A percentile compares a stretch with the other conserved stretches of the same genome.
Evolutionary conservation across 2,113 vertebrate genomes (phyloP).

Genomic region (Mustela nigripes): DNA sequence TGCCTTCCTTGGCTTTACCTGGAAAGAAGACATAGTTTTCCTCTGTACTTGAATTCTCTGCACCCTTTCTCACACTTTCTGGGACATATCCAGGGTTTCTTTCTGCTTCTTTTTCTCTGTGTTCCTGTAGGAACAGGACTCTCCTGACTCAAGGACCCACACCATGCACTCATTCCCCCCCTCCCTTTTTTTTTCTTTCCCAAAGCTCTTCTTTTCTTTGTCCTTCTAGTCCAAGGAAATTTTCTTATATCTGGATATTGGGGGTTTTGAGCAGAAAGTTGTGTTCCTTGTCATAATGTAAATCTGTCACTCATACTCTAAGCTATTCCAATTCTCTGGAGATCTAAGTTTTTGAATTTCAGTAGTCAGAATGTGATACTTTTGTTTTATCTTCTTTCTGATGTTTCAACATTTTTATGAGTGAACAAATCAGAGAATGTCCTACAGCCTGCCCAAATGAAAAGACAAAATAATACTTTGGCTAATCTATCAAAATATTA

Average conservation of each 20-base stretch:
- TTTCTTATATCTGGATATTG: neutral
- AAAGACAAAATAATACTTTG: neutral
- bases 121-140: neutral
- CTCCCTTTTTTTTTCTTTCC: neutral
- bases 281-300: neutral
- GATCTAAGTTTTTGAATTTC: conserved; percentile 45
- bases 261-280: neutral
- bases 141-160: too few relatives aligned
- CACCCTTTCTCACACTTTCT: neutral
- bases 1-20: neutral
- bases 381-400: conserved; percentile 62
- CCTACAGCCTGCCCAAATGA: neutral
- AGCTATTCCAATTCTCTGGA: neutral
- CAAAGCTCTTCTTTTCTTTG: neutral
- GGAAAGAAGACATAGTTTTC: neutral
- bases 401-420: conserved; percentile 61
- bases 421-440: conserved; percentile 46
- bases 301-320: neutral
- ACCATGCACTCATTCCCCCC: too few relatives aligned
- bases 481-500: conserved; percentile 12
- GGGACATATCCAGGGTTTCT: neutral
- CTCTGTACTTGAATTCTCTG: neutral
- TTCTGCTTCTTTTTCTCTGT: neutral
- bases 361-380: conserved; percentile 15
- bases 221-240: neutral